phyloP scores from a whole-genome alignment of 2,113 vertebrate genomes.

The Gavialis gangeticus region DNA sequence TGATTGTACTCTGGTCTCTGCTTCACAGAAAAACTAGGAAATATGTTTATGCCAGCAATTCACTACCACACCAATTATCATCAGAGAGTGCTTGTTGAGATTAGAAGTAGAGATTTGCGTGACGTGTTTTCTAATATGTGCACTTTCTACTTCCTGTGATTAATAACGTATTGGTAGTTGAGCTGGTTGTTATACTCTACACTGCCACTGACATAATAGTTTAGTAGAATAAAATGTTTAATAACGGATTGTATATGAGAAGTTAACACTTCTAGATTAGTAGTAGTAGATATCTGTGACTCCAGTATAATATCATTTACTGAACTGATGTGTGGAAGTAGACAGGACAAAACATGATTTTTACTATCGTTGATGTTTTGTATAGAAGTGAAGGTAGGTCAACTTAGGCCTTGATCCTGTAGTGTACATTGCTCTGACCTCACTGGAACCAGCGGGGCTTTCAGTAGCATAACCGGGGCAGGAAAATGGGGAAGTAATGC shows the following conservation, averaged over 20 bases:
- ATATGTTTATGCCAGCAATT: neutral
- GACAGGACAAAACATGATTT: neutral
- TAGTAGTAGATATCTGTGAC: neutral
- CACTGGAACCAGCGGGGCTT: neutral
- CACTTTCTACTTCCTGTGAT: neutral
- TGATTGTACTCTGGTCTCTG: rapidly evolving
- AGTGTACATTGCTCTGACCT: neutral
- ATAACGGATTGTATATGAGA: neutral
- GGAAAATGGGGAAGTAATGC: too few species aligned
- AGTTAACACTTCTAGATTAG: neutral
- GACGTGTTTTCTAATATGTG: neutral
- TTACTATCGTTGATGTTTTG: neutral
- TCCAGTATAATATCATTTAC: neutral
- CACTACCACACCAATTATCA: neutral
- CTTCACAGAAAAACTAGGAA: neutral
- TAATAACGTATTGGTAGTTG: neutral
- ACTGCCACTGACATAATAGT: rapidly evolving
- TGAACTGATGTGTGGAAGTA: neutral
- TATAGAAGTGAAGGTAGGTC: neutral
- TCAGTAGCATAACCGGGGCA: neutral
- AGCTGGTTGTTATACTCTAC: rapidly evolving
- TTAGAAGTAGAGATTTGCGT: rapidly evolving
- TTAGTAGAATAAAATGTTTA: neutral
- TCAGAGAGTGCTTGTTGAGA: neutral
- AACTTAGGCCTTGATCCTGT: neutral